These are phyloP conservation scores for Capromys pilorides DNA, from an alignment of 2,797 vertebrate genomes.

Conservation along the genomic window DNA sequence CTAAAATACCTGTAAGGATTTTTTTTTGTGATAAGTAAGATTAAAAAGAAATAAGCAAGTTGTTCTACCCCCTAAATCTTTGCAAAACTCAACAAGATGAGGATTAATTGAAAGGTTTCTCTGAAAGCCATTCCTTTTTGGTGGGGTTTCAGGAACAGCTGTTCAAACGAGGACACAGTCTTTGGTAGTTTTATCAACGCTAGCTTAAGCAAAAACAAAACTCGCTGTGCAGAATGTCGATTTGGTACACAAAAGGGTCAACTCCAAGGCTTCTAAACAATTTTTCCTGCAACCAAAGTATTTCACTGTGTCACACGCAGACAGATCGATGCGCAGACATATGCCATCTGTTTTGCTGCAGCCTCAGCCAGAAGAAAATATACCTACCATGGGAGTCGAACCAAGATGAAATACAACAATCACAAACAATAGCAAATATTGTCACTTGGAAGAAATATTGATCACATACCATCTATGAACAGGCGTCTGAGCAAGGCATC, in stretches of 20 bases:
- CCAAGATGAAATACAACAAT: constrained; percentile 74
- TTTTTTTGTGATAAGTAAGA: constrained; percentile 35
- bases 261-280: constrained; percentile 81
- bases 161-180: constrained; percentile 72
- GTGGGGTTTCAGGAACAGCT: constrained; percentile 69
- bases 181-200: constrained; percentile 84
- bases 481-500: not conserved
- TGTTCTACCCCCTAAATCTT: constrained; percentile 34
- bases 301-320: constrained; percentile 76
- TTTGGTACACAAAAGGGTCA: constrained; percentile 81
- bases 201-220: constrained; percentile 83
- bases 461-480: not conserved
- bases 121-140: constrained; percentile 74
- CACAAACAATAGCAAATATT: constrained; percentile 67
- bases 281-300: constrained; percentile 80
- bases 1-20: not conserved
- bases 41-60: constrained; percentile 48
- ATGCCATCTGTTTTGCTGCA: constrained; percentile 77
- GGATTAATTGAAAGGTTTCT: constrained; percentile 75
- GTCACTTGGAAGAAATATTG: constrained; percentile 55
- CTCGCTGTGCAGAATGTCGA: constrained; percentile 77
- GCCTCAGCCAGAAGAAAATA: constrained; percentile 69
- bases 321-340: constrained; percentile 77
- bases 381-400: constrained; percentile 72
- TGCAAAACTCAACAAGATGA: constrained; percentile 45